These are phyloP conservation scores for Aphelocoma californica DNA, from an alignment of 2,797 vertebrate species.

Conservation along the genomic window DNA sequence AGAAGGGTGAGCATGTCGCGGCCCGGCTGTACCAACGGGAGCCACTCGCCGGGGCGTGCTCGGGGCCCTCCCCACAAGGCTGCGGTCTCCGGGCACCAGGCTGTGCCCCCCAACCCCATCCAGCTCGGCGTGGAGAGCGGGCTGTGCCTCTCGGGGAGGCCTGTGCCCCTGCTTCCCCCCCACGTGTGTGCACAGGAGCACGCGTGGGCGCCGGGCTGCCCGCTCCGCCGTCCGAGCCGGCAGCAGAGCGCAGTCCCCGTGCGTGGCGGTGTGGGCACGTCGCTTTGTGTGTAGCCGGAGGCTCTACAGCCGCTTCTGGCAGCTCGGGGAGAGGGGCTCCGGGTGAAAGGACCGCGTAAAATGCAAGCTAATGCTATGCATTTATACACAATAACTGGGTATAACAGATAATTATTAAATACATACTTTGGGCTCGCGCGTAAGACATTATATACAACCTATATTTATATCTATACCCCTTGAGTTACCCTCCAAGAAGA, in stretches of 20 bases:
- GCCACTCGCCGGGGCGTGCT: background rate
- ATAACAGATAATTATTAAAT: constrained; percentile 54
- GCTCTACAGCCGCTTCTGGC: background rate
- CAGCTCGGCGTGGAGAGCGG: background rate
- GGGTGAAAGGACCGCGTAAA: background rate
- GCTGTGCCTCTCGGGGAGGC: too few species aligned
- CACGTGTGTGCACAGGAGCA: background rate
- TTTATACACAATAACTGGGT: background rate
- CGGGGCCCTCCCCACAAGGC: too few species aligned
- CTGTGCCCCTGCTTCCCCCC: background rate
- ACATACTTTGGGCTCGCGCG: background rate
- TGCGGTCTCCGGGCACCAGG: background rate
- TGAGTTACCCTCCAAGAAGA: constrained; percentile 78
- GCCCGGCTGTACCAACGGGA: background rate
- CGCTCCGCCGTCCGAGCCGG: background rate
- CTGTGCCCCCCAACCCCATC: background rate
- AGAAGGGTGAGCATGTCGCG: background rate
- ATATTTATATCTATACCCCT: constrained; percentile 51
- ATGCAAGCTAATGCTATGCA: constrained; percentile 31
- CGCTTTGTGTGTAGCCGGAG: background rate
- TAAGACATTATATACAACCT: constrained; percentile 6
- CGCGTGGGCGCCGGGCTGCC: background rate
- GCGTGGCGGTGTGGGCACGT: background rate
- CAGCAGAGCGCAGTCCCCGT: background rate
- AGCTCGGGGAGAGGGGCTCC: background rate